phyloP scores from a whole-genome alignment of 1,140 invertebrate species.

The Drosophila ogumai region DNA sequence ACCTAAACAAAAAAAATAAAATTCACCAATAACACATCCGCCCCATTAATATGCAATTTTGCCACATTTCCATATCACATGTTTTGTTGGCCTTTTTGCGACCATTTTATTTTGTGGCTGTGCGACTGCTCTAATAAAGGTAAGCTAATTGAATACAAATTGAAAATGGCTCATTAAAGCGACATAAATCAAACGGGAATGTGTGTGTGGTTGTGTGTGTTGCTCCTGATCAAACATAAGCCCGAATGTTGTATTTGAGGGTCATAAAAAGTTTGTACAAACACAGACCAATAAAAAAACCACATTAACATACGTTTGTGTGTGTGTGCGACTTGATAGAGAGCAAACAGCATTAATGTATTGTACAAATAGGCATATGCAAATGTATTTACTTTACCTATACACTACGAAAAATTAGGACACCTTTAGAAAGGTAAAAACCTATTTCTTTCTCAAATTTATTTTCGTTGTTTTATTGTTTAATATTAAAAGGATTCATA shows the following conservation, averaged over 20 bases:
- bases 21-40: neutral
- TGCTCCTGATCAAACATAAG: slow-evolving; percentile 28
- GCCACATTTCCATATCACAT: slow-evolving; percentile 27
- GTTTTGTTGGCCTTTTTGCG: slow-evolving; percentile 10
- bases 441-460: too few species aligned
- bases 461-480: too few species aligned
- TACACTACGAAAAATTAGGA: neutral
- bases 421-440: too few species aligned
- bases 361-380: slow-evolving; percentile 72
- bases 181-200: slow-evolving; percentile 62
- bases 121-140: slow-evolving; percentile 46
- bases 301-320: slow-evolving; percentile 29
- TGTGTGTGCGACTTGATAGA: slow-evolving; percentile 57
- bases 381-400: slow-evolving; percentile 55
- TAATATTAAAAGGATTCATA: too few species aligned
- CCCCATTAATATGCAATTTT: slow-evolving; percentile 34
- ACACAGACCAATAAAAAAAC: slow-evolving; percentile 65
- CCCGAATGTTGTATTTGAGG: slow-evolving; percentile 9
- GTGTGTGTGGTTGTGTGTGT: neutral
- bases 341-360: slow-evolving; percentile 67
- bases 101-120: slow-evolving; percentile 24
- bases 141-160: slow-evolving; percentile 64
- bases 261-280: slow-evolving; percentile 57
- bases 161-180: slow-evolving; percentile 57
- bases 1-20: slow-evolving; percentile 1